Percentiles rank a stretch among this genome's conserved stretches.
Conservation (phyloP, 2,888 invertebrate species). For the Steinernema hermaphroditum region DNA sequence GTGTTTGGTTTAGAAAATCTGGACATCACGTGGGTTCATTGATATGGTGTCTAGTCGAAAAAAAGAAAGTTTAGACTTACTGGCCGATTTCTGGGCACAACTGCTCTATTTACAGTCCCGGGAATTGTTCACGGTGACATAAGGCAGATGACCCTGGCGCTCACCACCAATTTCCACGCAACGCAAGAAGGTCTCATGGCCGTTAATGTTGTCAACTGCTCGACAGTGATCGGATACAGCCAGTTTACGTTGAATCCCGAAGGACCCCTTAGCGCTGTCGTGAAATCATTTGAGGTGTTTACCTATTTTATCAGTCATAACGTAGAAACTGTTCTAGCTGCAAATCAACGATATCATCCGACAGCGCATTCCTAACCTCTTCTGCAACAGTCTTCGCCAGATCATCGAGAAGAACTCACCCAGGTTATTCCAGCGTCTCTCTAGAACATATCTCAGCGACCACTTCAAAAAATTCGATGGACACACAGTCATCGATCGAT, state of each 20-base stretch:
- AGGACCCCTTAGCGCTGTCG: constrained; percentile 58
- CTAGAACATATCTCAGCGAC: constrained; percentile 51
- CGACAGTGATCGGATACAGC: constrained; percentile 54
- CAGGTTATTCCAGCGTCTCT: constrained; percentile 53
- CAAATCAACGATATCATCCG: constrained; percentile 62
- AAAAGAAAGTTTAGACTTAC: constrained; percentile 36
- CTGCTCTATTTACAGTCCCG: constrained; percentile 46
- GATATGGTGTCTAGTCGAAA: background rate
- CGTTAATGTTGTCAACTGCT: constrained; percentile 60
- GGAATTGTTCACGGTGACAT: constrained; percentile 54
- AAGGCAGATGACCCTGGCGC: constrained; percentile 55
- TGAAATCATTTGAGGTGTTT: constrained; percentile 61
- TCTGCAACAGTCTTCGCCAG: constrained; percentile 57
- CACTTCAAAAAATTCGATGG: constrained; percentile 50
- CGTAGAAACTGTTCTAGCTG: constrained; percentile 43
- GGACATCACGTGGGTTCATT: constrained; percentile 52
- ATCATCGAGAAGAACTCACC: constrained; percentile 62
- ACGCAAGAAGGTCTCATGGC: constrained; percentile 55
- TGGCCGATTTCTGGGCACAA: constrained; percentile 49
- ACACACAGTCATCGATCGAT: constrained; percentile 51
- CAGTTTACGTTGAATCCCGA: constrained; percentile 58
- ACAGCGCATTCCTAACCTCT: constrained; percentile 56
- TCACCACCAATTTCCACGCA: constrained; percentile 52
- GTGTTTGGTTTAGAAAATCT: constrained; percentile 58
- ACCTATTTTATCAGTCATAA: no score